Evolutionary conservation across 2,113 vertebrate species (phyloP).

Genomic region (Scomber scombrus): DNA sequence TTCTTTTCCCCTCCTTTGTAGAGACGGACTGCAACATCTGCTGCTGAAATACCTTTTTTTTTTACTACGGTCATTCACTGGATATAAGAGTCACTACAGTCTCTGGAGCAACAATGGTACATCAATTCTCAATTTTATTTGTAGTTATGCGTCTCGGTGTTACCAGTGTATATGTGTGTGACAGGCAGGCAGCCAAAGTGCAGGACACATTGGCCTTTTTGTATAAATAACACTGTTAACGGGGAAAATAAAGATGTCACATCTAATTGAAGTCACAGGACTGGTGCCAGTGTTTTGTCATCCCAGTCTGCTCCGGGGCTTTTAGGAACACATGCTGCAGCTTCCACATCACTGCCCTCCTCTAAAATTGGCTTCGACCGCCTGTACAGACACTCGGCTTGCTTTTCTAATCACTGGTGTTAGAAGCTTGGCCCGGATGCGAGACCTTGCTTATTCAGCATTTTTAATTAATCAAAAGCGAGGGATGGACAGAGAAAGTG

Average conservation of each 20-base stretch:
- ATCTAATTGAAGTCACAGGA: constrained; percentile 43
- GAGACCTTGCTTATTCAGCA: background rate
- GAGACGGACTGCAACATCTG: constrained; percentile 34
- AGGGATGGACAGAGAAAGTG: background rate
- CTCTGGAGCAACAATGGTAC: constrained; percentile 63
- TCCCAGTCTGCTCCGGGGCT: constrained; percentile 21
- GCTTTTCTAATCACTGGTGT: constrained; percentile 49
- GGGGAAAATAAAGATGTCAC: constrained; percentile 31
- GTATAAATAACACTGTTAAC: constrained; percentile 9
- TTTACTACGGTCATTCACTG: constrained; percentile 18
- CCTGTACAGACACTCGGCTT: background rate
- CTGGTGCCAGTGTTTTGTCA: constrained; percentile 21
- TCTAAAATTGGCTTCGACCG: constrained; percentile 35
- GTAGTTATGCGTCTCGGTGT: background rate
- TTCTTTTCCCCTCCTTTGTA: background rate
- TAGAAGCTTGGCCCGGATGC: constrained; percentile 18
- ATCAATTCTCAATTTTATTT: background rate
- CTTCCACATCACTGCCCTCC: constrained; percentile 42
- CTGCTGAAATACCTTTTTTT: constrained; percentile 17
- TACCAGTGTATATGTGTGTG: background rate
- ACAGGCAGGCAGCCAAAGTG: background rate
- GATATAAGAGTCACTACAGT: constrained; percentile 23
- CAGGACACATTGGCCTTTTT: background rate
- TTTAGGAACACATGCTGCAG: constrained; percentile 41
- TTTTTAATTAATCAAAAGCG: constrained; percentile 40